These are phyloP conservation scores for Drosophila atripex DNA, from an alignment of 2,888 invertebrate species.

Conservation along the genomic window DNA sequence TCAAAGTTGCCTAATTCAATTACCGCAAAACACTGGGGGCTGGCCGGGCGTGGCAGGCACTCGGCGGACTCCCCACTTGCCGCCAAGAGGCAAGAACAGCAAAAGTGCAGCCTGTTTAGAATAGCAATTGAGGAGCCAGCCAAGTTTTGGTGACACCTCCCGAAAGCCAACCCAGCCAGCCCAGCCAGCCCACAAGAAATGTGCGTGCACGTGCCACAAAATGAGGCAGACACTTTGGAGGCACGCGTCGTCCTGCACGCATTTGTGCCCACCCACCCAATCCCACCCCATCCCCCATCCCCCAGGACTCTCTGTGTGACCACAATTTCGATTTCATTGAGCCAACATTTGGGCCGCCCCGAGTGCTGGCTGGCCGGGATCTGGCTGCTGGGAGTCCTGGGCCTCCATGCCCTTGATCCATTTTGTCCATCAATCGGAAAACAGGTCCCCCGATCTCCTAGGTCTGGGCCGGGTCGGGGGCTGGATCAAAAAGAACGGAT, in stretches of 20 bases:
- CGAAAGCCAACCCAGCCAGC: slow-evolving; percentile 13
- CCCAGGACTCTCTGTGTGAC: slow-evolving; percentile 31
- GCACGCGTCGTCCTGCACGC: slow-evolving; percentile 26
- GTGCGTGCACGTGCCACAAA: slow-evolving; percentile 47
- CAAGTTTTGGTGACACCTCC: slow-evolving; percentile 27
- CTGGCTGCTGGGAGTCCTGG: neutral
- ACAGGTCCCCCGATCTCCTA: neutral
- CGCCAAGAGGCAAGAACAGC: slow-evolving; percentile 48
- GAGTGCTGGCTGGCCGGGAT: neutral
- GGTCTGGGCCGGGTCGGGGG: neutral
- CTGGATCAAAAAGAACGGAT: neutral
- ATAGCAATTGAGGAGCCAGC: slow-evolving; percentile 68
- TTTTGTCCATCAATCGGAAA: neutral
- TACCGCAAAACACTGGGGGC: slow-evolving; percentile 27
- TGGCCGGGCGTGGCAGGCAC: slow-evolving; percentile 27
- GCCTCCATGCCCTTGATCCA: neutral
- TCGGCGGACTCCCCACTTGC: slow-evolving; percentile 13
- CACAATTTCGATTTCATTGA: slow-evolving; percentile 55
- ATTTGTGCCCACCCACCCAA: slow-evolving; percentile 13
- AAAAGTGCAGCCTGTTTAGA: slow-evolving; percentile 74
- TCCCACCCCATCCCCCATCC: too few relatives aligned
- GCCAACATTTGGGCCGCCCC: slow-evolving; percentile 18
- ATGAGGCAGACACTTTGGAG: slow-evolving; percentile 4
- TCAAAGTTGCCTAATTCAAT: slow-evolving; percentile 31
- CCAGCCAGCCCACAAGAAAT: slow-evolving; percentile 20